Evolutionary conservation across 2,113 vertebrate genomes (phyloP).

Genomic region (Ptyas mucosa): DNA sequence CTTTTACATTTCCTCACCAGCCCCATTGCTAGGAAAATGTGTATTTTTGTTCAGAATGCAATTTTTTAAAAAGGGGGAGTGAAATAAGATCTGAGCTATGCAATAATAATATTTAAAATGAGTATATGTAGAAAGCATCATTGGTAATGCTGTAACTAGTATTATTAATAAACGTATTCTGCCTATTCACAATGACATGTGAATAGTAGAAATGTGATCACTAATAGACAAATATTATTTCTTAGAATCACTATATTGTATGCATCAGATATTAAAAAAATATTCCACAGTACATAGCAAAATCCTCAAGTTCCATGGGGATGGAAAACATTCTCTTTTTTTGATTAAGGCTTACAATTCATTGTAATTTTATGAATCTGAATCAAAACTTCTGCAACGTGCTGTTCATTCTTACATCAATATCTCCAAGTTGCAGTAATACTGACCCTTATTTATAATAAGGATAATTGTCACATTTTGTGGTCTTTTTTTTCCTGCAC

Average conservation of each 20-base stretch:
- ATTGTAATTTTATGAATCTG: background rate
- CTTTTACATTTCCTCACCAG: background rate
- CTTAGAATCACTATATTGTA: background rate
- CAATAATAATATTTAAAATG: background rate
- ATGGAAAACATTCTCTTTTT: background rate
- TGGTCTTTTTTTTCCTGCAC: slow-evolving; percentile 9
- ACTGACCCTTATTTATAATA: slow-evolving; percentile 50
- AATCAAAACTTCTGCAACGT: background rate
- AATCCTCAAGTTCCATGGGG: background rate
- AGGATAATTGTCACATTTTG: slow-evolving; percentile 11
- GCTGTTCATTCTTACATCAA: background rate
- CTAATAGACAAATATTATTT: background rate
- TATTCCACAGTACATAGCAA: background rate
- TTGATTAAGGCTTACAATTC: background rate
- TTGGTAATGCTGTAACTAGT: background rate
- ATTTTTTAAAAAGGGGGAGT: background rate
- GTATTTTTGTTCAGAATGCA: background rate
- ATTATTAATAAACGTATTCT: background rate
- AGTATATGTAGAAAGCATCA: background rate
- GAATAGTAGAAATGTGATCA: background rate
- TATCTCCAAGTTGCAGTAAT: slow-evolving; percentile 5
- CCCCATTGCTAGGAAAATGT: background rate
- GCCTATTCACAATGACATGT: background rate
- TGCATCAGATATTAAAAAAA: background rate
- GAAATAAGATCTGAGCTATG: background rate